Evolutionary conservation across 1,140 invertebrate genomes (phyloP), one percentile per base, ranked within the genome.

Genomic region (Lucilia sericata): DNA sequence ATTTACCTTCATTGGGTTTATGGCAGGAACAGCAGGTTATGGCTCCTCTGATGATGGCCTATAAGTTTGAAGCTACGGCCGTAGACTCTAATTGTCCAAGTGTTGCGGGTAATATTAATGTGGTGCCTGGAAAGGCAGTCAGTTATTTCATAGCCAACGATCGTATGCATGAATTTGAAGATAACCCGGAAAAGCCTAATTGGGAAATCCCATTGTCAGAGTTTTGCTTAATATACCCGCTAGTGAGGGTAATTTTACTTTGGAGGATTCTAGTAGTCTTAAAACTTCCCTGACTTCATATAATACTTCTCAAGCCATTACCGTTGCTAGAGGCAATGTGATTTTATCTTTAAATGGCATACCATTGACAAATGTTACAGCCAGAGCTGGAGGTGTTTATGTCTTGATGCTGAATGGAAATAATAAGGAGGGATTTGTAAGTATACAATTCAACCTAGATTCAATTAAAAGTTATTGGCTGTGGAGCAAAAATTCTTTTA

Each of bases 311-410:
- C 60, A 90, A 30, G 88, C 92, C 13, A 83, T 86, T 5, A 88
- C 91, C 82, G 85, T 94, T 0, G 89, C 91, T 7, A 85, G 91
- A 0, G 91, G 90, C 0, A 84, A 75, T 0, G 93, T 93, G 70
- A 88, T 91, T 9, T 70, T 92, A 30, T 86, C 86, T 42, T 85
- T 93, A 5, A 88, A 92, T 51, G 86, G 88, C 0, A 84, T 82
- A 7, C 49, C 85, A 7, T 85, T 92, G 0, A 70, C 85, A 0
- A 86, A 91, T 2, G 86, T 93, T 10, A 75, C 85, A 0, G 85
- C 94, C 3, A 90, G 91, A 65, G 89, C 91, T n/a, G 94, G 94
- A 0, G 93, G 93, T 19, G 93, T 94, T 17, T 95, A 94, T 84
- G 92, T 92, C 1, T 84, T 94, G 2, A 21, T 94, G 14, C 90